phyloP scores from a whole-genome alignment of 2,113 vertebrate species.

The Nothobranchius furzeri region DNA sequence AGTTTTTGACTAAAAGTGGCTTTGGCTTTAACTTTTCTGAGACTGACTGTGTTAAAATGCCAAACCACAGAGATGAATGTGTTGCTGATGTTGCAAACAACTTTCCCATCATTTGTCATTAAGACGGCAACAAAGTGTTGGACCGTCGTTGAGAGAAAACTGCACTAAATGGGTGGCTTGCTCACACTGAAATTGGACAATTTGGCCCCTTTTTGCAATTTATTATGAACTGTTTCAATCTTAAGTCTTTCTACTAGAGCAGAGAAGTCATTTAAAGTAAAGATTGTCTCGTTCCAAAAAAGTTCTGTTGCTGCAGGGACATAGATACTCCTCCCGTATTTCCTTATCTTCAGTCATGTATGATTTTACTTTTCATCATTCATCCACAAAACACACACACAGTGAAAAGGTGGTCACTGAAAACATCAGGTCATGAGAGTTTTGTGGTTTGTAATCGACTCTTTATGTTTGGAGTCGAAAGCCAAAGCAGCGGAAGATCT shows the following conservation, averaged over 20 bases:
- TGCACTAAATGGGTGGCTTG: neutral
- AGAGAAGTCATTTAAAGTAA: neutral
- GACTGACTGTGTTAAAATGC: neutral
- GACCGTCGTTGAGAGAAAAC: slow-evolving; percentile 3
- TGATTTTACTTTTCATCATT: slow-evolving; percentile 30
- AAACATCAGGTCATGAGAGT: slow-evolving; percentile 27
- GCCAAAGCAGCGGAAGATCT: slow-evolving; percentile 23
- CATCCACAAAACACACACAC: slow-evolving; percentile 36
- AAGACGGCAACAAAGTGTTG: slow-evolving; percentile 26
- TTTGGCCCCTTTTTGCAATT: too few species aligned
- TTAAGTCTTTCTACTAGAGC: neutral
- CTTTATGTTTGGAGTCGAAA: slow-evolving; percentile 28
- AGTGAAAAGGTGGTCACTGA: slow-evolving; percentile 39
- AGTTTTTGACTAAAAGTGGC: neutral
- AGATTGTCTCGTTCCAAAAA: neutral
- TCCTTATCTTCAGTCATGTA: slow-evolving; percentile 3
- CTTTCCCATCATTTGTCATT: slow-evolving; percentile 37
- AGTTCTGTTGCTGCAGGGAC: neutral
- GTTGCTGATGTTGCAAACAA: slow-evolving; percentile 8
- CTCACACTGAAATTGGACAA: too few species aligned
- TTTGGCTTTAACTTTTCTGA: neutral
- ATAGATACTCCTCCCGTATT: neutral
- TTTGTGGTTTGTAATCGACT: slow-evolving; percentile 38
- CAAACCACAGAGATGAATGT: neutral
- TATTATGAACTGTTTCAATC: neutral